Percentiles rank a stretch among this genome's conserved stretches.
Evolutionary conservation across 2,888 invertebrate genomes (phyloP).

Genomic region (Achlya flavicornis): DNA sequence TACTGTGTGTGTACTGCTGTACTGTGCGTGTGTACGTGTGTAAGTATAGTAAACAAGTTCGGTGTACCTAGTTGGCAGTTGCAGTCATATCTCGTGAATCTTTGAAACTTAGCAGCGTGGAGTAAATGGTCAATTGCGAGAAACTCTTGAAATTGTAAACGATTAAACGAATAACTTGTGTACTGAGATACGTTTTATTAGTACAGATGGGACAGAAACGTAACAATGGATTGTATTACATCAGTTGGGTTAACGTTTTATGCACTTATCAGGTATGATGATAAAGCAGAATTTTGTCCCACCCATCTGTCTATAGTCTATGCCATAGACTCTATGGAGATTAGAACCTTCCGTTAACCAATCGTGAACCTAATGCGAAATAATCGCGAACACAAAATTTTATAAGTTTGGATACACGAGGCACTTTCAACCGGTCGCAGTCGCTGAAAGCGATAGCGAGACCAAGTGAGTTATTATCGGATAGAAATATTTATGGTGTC

Average conservation of each 20-base stretch:
- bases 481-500: neutral
- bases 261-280: neutral
- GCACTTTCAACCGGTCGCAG: conserved; percentile 3
- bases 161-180: neutral
- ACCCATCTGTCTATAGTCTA: too few relatives aligned
- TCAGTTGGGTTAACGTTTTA: neutral
- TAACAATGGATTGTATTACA: conserved; percentile 2
- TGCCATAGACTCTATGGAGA: too few relatives aligned
- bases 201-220: neutral
- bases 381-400: neutral
- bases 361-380: neutral
- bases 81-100: conserved; percentile 4
- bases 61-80: neutral
- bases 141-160: neutral
- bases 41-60: neutral
- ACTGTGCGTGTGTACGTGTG: too few relatives aligned
- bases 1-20: conserved; percentile 13
- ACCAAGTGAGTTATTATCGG: conserved; percentile 9
- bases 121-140: neutral
- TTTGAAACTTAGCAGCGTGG: neutral
- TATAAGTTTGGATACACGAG: neutral
- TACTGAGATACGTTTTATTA: neutral
- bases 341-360: neutral
- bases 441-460: conserved; percentile 4
- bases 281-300: too few relatives aligned